Conservation (phyloP, 1,140 invertebrate genomes). For the Ctenoplectra terminalis region DNA sequence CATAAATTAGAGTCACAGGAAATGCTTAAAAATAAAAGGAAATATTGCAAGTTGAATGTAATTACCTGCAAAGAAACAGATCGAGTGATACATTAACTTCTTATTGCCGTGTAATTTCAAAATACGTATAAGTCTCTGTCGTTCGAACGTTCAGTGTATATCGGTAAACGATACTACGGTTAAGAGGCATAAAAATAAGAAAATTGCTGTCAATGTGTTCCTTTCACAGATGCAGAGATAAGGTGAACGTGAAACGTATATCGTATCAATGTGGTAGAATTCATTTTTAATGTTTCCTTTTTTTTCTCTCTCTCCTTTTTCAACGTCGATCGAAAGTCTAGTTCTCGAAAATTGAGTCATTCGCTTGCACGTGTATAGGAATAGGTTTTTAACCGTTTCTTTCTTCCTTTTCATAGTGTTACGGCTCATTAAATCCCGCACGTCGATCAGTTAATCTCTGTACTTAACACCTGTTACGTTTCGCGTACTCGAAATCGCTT, state of each 20-base stretch:
- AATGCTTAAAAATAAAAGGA: no score
- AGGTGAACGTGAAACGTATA: neutral
- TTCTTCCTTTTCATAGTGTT: conserved; percentile 24
- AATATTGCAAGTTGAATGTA: no score
- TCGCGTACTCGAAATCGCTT: conserved; percentile 18
- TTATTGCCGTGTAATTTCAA: no score
- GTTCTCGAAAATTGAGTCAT: neutral
- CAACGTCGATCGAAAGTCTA: neutral
- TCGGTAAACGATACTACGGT: neutral
- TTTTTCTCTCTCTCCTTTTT: no score
- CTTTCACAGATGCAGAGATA: neutral
- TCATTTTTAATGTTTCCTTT: neutral
- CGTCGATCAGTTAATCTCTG: conserved; percentile 13
- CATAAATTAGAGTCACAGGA: no score
- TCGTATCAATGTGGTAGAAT: no score
- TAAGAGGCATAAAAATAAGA: neutral
- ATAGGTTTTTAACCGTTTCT: neutral
- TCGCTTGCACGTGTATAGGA: neutral
- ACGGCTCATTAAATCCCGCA: conserved; percentile 16
- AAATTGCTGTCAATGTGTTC: neutral
- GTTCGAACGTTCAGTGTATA: no score
- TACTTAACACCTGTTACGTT: conserved; percentile 29
- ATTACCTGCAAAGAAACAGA: no score
- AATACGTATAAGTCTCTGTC: no score
- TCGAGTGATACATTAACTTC: no score